Percentiles rank a stretch among this genome's conserved stretches.
Evolutionary conservation across 53 echinoderm and acorn worm genomes (phyloP).

Genomic region (Crossaster papposus): DNA sequence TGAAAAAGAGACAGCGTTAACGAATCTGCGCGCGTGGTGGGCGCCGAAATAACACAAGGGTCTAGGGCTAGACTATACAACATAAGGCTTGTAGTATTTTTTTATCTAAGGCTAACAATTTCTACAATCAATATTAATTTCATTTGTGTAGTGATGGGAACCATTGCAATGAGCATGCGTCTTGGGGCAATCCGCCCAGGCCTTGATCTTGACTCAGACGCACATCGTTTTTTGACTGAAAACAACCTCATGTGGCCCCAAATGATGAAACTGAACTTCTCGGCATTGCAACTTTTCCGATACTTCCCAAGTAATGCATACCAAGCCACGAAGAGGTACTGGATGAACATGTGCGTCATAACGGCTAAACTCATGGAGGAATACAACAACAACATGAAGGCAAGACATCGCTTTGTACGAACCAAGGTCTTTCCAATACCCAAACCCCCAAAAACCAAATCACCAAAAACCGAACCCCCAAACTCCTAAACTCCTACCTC

Average conservation of each 20-base stretch:
- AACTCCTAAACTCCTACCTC: too few relatives aligned
- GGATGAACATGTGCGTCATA: slow-evolving; percentile 1
- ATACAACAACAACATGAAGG: not conserved
- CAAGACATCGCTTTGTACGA: not conserved
- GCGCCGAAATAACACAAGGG: too few relatives aligned
- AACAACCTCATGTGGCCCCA: not conserved
- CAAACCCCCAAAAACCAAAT: not conserved
- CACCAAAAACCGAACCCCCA: too few relatives aligned
- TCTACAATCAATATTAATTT: not conserved
- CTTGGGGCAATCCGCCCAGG: slow-evolving; percentile 15
- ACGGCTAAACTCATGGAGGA: slow-evolving; percentile 5
- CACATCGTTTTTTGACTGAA: slow-evolving; percentile 3
- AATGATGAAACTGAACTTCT: not conserved
- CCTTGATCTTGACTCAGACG: not conserved
- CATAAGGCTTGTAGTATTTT: too few relatives aligned
- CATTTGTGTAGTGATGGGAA: not conserved
- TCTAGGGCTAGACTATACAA: too few relatives aligned
- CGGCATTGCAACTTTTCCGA: slow-evolving; percentile 6
- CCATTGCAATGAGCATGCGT: slow-evolving; percentile 8
- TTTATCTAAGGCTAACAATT: not conserved
- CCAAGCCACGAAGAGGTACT: not conserved
- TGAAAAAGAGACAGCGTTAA: too few relatives aligned
- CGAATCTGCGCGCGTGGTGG: too few relatives aligned
- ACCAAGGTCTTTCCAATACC: not conserved
- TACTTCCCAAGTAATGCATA: slow-evolving; percentile 17